Conservation (phyloP, 2,113 vertebrate species). For the Alectura lathami region DNA sequence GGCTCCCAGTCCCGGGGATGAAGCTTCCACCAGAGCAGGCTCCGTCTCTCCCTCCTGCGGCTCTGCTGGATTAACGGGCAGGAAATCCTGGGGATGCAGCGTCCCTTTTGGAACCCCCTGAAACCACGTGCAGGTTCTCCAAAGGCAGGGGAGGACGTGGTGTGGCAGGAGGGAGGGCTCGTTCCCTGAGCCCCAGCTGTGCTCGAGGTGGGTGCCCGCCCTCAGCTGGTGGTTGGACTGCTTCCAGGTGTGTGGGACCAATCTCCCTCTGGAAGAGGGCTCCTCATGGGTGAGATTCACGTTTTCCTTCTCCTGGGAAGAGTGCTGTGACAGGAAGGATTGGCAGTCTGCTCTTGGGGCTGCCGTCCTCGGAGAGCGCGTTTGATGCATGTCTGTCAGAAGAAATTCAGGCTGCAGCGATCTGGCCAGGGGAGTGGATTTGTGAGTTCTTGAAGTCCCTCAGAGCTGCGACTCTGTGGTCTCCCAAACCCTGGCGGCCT, state of each 20-base stretch:
- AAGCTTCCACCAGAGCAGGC: neutral
- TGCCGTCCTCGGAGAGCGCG: neutral
- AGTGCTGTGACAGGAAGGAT: neutral
- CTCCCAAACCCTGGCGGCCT: neutral
- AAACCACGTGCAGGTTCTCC: neutral
- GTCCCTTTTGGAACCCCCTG: neutral
- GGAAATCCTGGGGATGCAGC: too few species aligned
- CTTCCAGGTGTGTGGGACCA: neutral
- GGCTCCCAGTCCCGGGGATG: neutral
- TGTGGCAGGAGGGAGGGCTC: neutral
- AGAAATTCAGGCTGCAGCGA: neutral
- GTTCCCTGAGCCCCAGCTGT: accelerated
- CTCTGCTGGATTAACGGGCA: too few species aligned
- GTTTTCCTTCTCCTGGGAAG: neutral
- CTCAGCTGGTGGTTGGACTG: neutral
- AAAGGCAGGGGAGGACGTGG: neutral
- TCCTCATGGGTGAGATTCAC: accelerated
- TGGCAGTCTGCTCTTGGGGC: neutral
- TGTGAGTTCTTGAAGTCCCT: accelerated
- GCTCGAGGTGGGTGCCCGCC: accelerated
- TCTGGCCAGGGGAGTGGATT: neutral
- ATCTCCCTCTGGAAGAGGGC: neutral
- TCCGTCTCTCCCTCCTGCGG: neutral
- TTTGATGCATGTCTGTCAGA: neutral
- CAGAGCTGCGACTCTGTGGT: neutral